Conservation (phyloP, 2,113 vertebrate species). For the Acanthisitta chloris region DNA sequence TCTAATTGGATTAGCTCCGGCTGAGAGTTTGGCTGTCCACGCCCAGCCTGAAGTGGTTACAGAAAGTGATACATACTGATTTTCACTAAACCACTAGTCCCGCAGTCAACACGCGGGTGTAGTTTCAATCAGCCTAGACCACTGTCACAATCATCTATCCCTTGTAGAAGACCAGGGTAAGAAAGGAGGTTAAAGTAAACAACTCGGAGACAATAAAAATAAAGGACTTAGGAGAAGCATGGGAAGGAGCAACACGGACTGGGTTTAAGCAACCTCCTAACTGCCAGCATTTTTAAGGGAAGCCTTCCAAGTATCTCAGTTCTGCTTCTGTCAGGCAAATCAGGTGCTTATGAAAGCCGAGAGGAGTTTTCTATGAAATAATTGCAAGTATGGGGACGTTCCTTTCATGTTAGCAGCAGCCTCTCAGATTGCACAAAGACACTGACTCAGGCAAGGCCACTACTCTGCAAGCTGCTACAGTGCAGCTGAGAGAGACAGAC, state of each 20-base stretch:
- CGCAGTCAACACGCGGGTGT: background rate
- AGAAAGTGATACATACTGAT: constrained; percentile 14
- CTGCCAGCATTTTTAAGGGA: background rate
- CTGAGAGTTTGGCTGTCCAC: background rate
- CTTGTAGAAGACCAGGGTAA: background rate
- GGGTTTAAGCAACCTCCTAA: background rate
- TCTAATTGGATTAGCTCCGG: constrained; percentile 35
- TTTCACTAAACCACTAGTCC: background rate
- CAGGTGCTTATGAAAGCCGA: background rate
- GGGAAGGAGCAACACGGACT: background rate
- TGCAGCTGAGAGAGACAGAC: background rate
- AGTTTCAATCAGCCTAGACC: background rate
- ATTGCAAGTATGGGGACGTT: background rate
- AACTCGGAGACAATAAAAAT: background rate
- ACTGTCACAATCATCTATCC: background rate
- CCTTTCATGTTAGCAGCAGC: background rate
- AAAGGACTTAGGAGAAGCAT: background rate
- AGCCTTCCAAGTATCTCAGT: background rate
- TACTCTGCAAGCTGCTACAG: background rate
- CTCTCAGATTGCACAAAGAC: background rate
- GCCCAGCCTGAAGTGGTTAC: background rate
- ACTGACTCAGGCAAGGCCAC: background rate
- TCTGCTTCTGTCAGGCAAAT: background rate
- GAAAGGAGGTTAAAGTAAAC: background rate
- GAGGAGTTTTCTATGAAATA: background rate